A percentile compares a stretch with the other conserved stretches of the same genome.
phyloP scores from a whole-genome alignment of 2,113 vertebrate genomes.

The Nasalis larvatus region DNA sequence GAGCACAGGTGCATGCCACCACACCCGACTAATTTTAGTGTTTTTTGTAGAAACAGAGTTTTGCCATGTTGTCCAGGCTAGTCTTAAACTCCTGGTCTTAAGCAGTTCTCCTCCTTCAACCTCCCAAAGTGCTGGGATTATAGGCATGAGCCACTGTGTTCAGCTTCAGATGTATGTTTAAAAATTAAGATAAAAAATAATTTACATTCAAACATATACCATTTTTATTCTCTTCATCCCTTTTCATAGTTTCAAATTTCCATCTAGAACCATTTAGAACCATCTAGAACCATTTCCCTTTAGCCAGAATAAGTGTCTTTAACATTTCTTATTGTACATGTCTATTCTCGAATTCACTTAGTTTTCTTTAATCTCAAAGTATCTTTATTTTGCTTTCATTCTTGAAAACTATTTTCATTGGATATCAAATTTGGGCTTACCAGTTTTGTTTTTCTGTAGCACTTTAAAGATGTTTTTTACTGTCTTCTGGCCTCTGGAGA shows the following conservation, averaged over 20 bases:
- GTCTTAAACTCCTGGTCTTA: no score
- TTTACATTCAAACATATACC: neutral
- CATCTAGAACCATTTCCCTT: neutral
- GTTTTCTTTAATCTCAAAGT: neutral
- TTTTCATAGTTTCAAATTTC: neutral
- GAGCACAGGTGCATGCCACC: no score
- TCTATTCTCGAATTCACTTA: neutral
- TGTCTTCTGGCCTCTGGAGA: neutral
- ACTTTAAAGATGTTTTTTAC: neutral
- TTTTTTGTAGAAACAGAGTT: no score
- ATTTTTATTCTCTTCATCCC: neutral
- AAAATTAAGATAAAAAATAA: neutral
- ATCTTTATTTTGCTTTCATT: neutral
- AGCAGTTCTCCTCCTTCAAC: no score
- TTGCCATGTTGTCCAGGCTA: no score
- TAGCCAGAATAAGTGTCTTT: neutral
- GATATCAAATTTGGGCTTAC: neutral
- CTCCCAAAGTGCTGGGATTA: no score
- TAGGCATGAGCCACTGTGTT: no score
- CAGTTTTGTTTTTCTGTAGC: slow-evolving; percentile 1
- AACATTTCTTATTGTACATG: neutral
- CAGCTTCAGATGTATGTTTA: neutral
- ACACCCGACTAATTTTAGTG: no score
- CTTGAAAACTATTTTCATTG: neutral
- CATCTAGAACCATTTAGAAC: neutral